Conservation (phyloP, 1,140 invertebrate species). For the Conus betulinus region DNA sequence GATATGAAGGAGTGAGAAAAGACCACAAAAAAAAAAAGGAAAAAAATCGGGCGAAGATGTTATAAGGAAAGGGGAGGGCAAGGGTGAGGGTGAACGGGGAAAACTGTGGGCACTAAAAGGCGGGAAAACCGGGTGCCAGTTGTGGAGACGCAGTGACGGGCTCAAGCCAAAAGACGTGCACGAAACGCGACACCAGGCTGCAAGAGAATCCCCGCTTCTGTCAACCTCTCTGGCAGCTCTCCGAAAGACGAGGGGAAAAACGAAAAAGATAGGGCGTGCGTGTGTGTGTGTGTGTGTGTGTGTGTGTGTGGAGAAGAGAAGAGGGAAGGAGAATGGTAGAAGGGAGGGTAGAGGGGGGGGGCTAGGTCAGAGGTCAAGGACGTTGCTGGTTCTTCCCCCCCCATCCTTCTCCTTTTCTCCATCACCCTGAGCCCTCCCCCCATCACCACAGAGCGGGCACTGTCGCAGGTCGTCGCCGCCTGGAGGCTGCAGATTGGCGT, state of each 20-base stretch:
- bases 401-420: not conserved
- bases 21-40: not conserved
- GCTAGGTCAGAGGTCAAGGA: conserved; percentile 17
- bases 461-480: conserved; percentile 14
- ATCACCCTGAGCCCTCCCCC: too few relatives aligned
- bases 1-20: not conserved
- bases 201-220: conserved; percentile 3
- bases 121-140: not conserved
- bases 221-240: not conserved
- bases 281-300: too few relatives aligned
- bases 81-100: not conserved
- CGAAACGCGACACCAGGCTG: not conserved
- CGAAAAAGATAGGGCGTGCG: not conserved
- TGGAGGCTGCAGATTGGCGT: conserved; percentile 10
- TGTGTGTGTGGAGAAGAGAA: not conserved
- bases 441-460: not conserved
- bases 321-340: too few relatives aligned
- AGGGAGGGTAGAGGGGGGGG: not conserved
- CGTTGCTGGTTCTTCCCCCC: not conserved
- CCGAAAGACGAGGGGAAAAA: not conserved
- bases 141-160: not conserved
- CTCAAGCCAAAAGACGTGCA: not conserved
- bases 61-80: not conserved
- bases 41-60: not conserved
- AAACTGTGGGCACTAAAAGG: not conserved